Evolutionary conservation across 2,888 invertebrate species (phyloP), one percentile per base, ranked within the genome.

Genomic region (Perizoma affinitatum): DNA sequence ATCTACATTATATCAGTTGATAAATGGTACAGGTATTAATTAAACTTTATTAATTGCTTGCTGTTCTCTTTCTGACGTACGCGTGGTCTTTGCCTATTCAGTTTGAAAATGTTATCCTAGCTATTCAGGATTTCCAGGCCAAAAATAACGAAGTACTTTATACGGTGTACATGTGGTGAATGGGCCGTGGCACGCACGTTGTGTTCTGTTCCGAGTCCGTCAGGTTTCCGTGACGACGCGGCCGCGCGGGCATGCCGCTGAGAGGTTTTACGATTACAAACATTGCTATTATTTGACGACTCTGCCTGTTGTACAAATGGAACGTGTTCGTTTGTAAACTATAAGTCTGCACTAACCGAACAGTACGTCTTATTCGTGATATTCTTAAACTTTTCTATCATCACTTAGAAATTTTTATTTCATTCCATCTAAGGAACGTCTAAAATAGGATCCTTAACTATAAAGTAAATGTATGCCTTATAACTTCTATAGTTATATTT

Each of bases 141-240:
- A 2, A 63, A 63, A 58, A 63, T 58, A 58, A 10, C 51, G 47
- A 33, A 33, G 48, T 55, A 45, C 58, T 52, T 58, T 58, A 58
- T 64, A 61, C 59, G 61, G 63, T 64, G 65, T 66, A 69, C 62
- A 59, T 74, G 74, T 74, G 75, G 75, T 82, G 83, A 82, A 80
- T 74, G 78, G 78, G 70, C 78, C 71, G 74, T 76, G 76, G 74
- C 75, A 78, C 78, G 78, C 78, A 73, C 72, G 69, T 70, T 64
- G 76, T 72, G 81, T 84, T 84, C 82, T 82, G 84, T 83, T 80
- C 78, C 74, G 76, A 69, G 47, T 36, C 58, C 79, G 76, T 79
- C 79, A 82, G 78, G 82, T 78, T 75, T 67, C 76, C 80, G 74
- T 79, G 80, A 78, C 83, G 80, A 74, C 72, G 72, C 70, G 68